phyloP scores from a whole-genome alignment of 2,797 vertebrate genomes.

The Muraenolepis orangiensis region DNA sequence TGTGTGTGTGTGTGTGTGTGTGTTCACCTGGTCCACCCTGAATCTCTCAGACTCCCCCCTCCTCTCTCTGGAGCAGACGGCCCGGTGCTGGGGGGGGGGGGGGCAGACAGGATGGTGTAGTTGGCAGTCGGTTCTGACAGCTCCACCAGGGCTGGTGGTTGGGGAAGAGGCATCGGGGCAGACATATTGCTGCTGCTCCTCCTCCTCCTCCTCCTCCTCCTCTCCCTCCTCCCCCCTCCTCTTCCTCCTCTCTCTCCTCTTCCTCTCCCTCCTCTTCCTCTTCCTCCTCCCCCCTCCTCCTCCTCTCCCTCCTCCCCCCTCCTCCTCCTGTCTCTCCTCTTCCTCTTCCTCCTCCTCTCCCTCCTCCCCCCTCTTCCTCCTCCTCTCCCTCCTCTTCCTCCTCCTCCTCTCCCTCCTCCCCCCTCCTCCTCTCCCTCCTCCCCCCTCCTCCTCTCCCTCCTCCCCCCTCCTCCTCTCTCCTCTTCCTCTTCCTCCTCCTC shows the following conservation, averaged over 20 bases:
- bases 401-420: not conserved
- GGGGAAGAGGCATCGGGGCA: slow-evolving; percentile 37
- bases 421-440: too few species aligned
- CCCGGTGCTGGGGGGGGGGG: slow-evolving; percentile 56
- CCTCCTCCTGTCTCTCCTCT: not conserved
- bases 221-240: too few species aligned
- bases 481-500: too few species aligned
- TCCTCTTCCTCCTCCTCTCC: too few species aligned
- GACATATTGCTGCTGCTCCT: not conserved
- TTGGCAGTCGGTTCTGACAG: slow-evolving; percentile 50
- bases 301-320: not conserved
- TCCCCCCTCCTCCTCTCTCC: too few species aligned
- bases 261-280: too few species aligned
- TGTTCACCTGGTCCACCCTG: slow-evolving; percentile 33
- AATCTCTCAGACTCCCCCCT: slow-evolving; percentile 25
- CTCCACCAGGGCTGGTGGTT: slow-evolving; percentile 33
- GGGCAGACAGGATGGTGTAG: slow-evolving; percentile 67
- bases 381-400: too few species aligned
- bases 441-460: too few species aligned
- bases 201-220: not conserved
- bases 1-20: not conserved
- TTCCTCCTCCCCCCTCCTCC: too few species aligned
- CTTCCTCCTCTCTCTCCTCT: too few species aligned
- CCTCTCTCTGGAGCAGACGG: slow-evolving; percentile 56
- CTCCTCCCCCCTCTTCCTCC: too few species aligned